Evolutionary conservation across 2,797 vertebrate genomes (phyloP).

Genomic region (Galaxias olidus): DNA sequence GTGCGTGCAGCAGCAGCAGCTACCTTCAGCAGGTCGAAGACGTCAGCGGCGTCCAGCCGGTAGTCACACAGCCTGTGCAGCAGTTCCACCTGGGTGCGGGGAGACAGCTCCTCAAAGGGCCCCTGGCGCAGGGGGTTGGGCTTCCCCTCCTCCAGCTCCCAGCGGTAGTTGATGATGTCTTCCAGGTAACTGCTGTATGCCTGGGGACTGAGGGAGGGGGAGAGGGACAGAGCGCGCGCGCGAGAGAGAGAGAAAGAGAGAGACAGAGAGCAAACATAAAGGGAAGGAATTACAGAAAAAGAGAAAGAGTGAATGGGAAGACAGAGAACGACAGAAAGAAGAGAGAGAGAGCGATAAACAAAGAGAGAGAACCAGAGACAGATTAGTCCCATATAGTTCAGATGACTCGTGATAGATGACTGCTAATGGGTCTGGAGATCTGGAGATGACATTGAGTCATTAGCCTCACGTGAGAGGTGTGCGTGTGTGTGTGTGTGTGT

Average conservation of each 20-base stretch:
- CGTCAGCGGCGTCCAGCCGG: slow-evolving; percentile 94
- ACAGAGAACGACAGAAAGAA: neutral
- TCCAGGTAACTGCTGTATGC: slow-evolving; percentile 92
- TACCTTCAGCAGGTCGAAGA: slow-evolving; percentile 98
- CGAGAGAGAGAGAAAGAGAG: neutral
- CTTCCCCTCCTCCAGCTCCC: slow-evolving; percentile 97
- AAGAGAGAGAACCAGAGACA: too few species aligned
- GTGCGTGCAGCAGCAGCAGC: neutral
- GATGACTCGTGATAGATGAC: neutral
- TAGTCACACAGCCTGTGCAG: slow-evolving; percentile 96
- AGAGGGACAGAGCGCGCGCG: neutral
- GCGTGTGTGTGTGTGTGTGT: too few species aligned
- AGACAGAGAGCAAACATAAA: too few species aligned
- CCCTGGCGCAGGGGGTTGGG: slow-evolving; percentile 89
- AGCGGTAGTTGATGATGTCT: slow-evolving; percentile 97
- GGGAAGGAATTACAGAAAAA: neutral
- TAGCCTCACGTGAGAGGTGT: too few species aligned
- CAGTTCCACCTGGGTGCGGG: slow-evolving; percentile 90
- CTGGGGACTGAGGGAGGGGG: slow-evolving; percentile 75
- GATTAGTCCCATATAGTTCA: neutral
- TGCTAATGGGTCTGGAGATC: slow-evolving; percentile 1
- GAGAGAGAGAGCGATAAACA: too few species aligned
- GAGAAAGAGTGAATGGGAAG: neutral
- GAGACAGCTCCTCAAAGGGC: slow-evolving; percentile 84
- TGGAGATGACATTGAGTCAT: neutral